Base-by-base conservation (phyloP, 2,888 invertebrate genomes). In the Drosophila limbata region DNA sequence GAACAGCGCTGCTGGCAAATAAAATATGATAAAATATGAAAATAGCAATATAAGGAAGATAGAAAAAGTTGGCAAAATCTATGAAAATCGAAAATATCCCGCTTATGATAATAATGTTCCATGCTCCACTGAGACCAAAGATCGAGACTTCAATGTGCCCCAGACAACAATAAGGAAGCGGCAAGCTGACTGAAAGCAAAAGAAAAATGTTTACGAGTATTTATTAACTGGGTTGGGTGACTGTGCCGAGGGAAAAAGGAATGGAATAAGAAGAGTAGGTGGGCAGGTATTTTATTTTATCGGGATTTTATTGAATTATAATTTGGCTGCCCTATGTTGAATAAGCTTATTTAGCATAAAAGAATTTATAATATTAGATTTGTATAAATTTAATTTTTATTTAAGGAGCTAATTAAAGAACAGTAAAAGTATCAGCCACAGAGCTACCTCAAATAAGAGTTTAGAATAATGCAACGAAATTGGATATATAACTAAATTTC, bases 1-100 rank as follows among this genome's bases (percentile, higher is more conserved):
- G 70, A 60, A 68, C 84, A 82, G 57, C 35, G 60, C 82, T 70
- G 69, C 69, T 42, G 72, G 77, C 73, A 66, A 79, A 84, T 77
- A 79, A 79, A 77, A 82, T 69, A 66, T 72, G 51, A 73, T 73
- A 77, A 82, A 79, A 77, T 81, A 47, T 15, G 56, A 57, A 70
- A 70, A 57, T 50, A 56, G 42, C 44, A 59, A 69, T 74, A 70
- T 51, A 11, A 11, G 10, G n/a, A 52, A 37, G 17, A 9, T n/a
- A 57, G 35, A 19, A 6, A n/a, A 33, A 33, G 2, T 33, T 21
- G 21, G 40, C 21, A 13, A 50, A 45, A 53, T 13, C 53, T 25
- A n/a, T n/a, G 9, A 21, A 21, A 39, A 5, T 44, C 47, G 45
- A 56, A 17, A 57, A 45, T 45, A 45, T 51, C 47, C 25, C 33